A percentile compares a stretch with the other conserved stretches of the same genome.
Conservation (phyloP, 2,888 invertebrate species). For the Hanleya hanleyi region DNA sequence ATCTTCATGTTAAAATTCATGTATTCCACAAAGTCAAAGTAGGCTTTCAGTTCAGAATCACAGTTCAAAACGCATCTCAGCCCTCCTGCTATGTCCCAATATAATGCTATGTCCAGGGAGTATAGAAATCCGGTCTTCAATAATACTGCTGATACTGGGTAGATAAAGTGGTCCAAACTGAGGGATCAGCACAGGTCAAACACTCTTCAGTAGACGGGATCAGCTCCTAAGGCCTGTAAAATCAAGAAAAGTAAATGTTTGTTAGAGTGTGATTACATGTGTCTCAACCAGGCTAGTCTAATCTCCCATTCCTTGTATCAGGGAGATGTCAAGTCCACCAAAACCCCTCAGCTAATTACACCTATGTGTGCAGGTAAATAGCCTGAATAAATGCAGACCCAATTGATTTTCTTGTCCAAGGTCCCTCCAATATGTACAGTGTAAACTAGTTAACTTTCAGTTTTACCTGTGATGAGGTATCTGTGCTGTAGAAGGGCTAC, state of each 20-base stretch:
- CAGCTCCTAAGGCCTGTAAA: not conserved
- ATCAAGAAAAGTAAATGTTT: constrained; percentile 5
- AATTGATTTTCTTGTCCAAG: constrained; percentile 1
- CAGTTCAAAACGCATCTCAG: too few species aligned
- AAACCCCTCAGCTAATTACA: not conserved
- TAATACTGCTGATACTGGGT: too few species aligned
- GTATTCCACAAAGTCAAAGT: not conserved
- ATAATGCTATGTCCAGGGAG: too few species aligned
- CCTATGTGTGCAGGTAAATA: not conserved
- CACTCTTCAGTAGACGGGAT: not conserved
- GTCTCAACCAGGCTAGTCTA: not conserved
- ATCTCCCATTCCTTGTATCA: not conserved
- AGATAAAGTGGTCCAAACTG: not conserved
- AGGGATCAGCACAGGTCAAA: not conserved
- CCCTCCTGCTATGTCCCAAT: too few species aligned
- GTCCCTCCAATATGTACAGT: not conserved
- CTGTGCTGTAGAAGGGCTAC: not conserved
- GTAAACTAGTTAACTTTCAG: constrained; percentile 1
- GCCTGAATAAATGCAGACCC: not conserved
- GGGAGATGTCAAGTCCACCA: not conserved
- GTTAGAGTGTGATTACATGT: not conserved
- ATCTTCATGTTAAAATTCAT: too few species aligned
- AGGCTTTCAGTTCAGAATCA: not conserved
- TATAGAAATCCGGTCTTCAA: too few species aligned
- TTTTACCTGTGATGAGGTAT: constrained; percentile 1